These are phyloP conservation scores for Austrofundulus limnaeus DNA, from an alignment of 2,113 vertebrate genomes.

Conservation along the genomic window DNA sequence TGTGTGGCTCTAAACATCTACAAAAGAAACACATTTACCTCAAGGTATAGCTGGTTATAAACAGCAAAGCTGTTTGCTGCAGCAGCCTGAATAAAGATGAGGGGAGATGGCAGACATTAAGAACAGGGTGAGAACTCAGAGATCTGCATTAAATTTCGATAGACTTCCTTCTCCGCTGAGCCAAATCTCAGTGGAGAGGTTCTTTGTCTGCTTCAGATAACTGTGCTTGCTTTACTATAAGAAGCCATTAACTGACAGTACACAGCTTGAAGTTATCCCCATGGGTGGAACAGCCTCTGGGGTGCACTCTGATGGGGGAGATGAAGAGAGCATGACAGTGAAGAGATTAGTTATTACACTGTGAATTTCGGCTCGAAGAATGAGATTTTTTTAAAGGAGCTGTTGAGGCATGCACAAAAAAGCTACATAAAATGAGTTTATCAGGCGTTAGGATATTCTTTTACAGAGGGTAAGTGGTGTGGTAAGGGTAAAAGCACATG, in stretches of 20 bases:
- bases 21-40: background rate
- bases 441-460: slow-evolving; percentile 23
- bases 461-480: slow-evolving; percentile 41
- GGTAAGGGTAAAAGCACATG: slow-evolving; percentile 26
- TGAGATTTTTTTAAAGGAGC: slow-evolving; percentile 34
- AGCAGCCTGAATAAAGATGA: slow-evolving; percentile 24
- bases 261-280: slow-evolving; percentile 58
- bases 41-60: background rate
- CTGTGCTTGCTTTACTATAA: slow-evolving; percentile 45
- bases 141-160: slow-evolving; percentile 45
- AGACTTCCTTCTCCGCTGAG: slow-evolving; percentile 31
- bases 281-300: slow-evolving; percentile 58
- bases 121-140: slow-evolving; percentile 21
- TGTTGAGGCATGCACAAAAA: slow-evolving; percentile 36
- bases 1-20: slow-evolving; percentile 9
- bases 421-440: slow-evolving; percentile 40
- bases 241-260: slow-evolving; percentile 59
- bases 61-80: slow-evolving; percentile 7
- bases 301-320: slow-evolving; percentile 52
- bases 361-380: slow-evolving; percentile 54
- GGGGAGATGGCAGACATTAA: slow-evolving; percentile 13
- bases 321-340: slow-evolving; percentile 55
- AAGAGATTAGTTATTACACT: slow-evolving; percentile 61
- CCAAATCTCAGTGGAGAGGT: slow-evolving; percentile 42
- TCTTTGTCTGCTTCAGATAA: slow-evolving; percentile 40